Evolutionary conservation across 2,797 vertebrate species (phyloP), one percentile per base, ranked within the genome.

Genomic region (Choloepus didactylus): DNA sequence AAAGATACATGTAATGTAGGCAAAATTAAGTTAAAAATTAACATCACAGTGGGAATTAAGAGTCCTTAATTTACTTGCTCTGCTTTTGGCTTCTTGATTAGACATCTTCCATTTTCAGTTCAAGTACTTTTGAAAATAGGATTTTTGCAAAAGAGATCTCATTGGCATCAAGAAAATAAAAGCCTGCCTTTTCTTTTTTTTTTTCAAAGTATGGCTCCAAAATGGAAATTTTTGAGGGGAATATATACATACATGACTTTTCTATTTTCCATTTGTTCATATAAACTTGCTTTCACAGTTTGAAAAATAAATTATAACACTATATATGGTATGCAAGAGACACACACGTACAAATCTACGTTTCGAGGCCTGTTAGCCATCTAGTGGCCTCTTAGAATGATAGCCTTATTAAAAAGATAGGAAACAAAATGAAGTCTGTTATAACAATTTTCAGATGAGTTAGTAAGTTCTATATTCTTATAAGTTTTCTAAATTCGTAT

Each of bases 1-100:
- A 84, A 92, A 90, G 51, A 91, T 46, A 86, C 69, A 62, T 90
- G 44, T 95, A 94, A 97, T 95, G 91, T 83, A 89, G 62, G 11
- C 27, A 83, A 97, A 95, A 96, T 80, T 85, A 83, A 80, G 18
- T 95, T 81, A 87, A 89, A 89, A 95, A 96, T 95, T 94, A 96
- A 97, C 66, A 77, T 91, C 80, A 60, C 35, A 59, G 82, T 87
- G 89, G 90, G 41, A 41, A 93, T n/a, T 80, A 95, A 85, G 90
- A 85, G 75, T 56, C 51, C 31, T 94, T 96, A 93, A 93, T 96
- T 97, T 88, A 15, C 70, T 93, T 70, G 64, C 87, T 96, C 92
- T 96, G 73, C 95, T 19, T 84, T 92, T 25, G 72, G 4, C 38
- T 95, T 29, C 75, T 90, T 96, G 94, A 97, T 97, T 96, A 94